These are phyloP conservation scores for Ceratotherium simum DNA, from an alignment of 2,113 vertebrate species.

Conservation along the genomic window DNA sequence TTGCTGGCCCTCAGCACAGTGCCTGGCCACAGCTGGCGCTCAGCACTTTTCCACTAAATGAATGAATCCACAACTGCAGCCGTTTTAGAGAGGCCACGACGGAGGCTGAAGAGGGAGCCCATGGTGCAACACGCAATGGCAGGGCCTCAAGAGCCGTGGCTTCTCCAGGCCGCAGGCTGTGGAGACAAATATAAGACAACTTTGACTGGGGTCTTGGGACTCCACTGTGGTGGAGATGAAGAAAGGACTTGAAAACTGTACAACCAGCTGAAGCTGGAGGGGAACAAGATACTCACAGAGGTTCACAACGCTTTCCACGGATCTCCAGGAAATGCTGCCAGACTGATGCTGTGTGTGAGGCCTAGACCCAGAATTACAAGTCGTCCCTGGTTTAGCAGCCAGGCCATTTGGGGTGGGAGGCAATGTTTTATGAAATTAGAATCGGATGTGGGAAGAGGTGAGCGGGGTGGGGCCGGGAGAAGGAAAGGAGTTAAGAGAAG, in stretches of 20 bases:
- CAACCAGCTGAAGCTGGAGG: not conserved
- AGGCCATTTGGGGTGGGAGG: not conserved
- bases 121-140: fast-evolving
- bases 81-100: not conserved
- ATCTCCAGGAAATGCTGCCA: not conserved
- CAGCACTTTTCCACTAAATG: not conserved
- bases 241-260: not conserved
- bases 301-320: not conserved
- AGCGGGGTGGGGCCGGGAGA: not conserved
- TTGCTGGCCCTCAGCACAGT: not conserved
- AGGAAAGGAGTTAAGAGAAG: not conserved
- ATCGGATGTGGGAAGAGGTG: not conserved
- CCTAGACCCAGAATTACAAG: not conserved
- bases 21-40: not conserved
- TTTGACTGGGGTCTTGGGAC: not conserved
- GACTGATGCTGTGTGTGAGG: not conserved
- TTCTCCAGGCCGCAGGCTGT: not conserved
- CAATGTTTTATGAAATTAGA: not conserved
- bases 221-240: not conserved
- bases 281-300: no score
- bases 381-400: not conserved
- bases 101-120: not conserved
- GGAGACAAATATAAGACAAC: no score
- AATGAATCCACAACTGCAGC: not conserved
- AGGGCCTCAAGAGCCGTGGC: not conserved